Evolutionary conservation across 2,113 vertebrate species (phyloP).

Genomic region (Microtus pennsylvanicus): DNA sequence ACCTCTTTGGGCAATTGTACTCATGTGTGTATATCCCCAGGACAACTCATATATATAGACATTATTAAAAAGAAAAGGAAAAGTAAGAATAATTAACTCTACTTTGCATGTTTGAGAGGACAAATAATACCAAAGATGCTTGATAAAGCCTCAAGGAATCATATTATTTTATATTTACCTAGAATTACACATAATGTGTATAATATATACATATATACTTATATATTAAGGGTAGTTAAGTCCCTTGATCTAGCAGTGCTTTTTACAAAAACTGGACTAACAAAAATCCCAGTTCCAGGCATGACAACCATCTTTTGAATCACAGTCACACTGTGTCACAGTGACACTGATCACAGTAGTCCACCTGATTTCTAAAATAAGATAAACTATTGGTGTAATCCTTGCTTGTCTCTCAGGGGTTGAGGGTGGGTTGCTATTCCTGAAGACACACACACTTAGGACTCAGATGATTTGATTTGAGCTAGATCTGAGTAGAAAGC

Average conservation of each 20-base stretch:
- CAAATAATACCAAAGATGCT: neutral
- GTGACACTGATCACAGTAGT: neutral
- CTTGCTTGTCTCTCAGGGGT: neutral
- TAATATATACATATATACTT: neutral
- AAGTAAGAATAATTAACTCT: neutral
- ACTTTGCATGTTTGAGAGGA: neutral
- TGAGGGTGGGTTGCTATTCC: neutral
- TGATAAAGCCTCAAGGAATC: neutral
- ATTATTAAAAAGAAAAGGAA: neutral
- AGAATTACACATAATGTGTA: neutral
- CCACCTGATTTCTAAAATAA: neutral
- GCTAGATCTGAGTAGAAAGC: neutral
- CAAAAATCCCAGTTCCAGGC: neutral
- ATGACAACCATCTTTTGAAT: neutral
- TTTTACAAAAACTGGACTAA: neutral
- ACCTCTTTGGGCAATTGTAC: neutral
- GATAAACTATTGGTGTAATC: neutral
- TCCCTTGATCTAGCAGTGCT: neutral
- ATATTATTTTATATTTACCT: neutral
- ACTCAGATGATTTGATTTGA: neutral
- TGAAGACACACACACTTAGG: neutral
- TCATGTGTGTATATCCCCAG: neutral
- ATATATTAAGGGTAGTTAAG: neutral
- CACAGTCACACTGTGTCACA: no score
- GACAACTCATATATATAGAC: neutral